Evolutionary conservation across 2,888 invertebrate species (phyloP).

Genomic region (Gisinianus flammeolus): DNA sequence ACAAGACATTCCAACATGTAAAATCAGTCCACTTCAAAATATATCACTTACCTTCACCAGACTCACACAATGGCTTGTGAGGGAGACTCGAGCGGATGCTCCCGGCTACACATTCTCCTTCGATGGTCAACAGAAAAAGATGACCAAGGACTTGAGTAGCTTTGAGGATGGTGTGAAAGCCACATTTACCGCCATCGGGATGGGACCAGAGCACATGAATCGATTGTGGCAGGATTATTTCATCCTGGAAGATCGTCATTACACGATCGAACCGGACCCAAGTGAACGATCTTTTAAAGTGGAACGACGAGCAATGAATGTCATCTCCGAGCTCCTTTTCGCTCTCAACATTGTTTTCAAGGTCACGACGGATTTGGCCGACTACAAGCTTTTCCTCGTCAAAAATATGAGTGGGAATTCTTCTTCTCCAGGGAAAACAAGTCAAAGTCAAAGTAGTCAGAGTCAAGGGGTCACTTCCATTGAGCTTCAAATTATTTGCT

Average conservation of each 20-base stretch:
- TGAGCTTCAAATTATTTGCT: constrained; percentile 44
- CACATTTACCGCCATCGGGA: neutral
- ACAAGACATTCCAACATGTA: neutral
- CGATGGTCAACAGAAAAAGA: neutral
- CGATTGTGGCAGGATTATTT: neutral
- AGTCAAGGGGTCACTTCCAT: neutral
- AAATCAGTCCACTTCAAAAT: neutral
- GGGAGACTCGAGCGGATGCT: neutral
- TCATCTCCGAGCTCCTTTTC: neutral
- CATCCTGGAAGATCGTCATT: constrained; percentile 8
- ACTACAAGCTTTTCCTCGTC: neutral
- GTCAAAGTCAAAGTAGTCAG: neutral
- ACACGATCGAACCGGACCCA: neutral
- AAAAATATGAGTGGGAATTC: neutral
- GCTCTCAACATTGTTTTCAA: neutral
- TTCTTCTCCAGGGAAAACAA: neutral
- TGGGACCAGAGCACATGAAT: neutral
- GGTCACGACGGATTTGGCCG: neutral
- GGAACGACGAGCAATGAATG: neutral
- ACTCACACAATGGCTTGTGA: neutral
- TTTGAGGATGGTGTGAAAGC: neutral
- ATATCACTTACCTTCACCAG: neutral
- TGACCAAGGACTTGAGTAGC: neutral
- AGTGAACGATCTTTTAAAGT: neutral
- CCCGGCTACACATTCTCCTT: neutral